Percentiles rank a stretch among this genome's conserved stretches.
Evolutionary conservation across 2,797 vertebrate genomes (phyloP).

Genomic region (Melanotaenia trifasciata): DNA sequence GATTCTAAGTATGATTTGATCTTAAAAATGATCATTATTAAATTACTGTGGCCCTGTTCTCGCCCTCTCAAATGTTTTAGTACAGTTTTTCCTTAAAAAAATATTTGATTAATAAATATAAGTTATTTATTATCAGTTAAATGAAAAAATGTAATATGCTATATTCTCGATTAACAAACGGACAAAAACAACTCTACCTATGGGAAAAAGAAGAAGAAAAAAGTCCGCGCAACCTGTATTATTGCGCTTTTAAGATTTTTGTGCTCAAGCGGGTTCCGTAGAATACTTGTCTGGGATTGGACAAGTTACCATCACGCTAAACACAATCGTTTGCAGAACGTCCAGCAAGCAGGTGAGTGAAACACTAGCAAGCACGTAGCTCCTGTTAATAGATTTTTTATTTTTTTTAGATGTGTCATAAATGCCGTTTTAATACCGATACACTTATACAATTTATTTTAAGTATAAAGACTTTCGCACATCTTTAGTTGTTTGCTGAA

Average conservation of each 20-base stretch:
- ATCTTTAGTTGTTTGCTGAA: background rate
- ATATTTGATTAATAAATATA: no score
- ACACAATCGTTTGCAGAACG: constrained; percentile 40
- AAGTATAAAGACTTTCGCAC: accelerated
- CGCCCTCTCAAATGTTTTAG: no score
- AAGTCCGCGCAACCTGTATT: no score
- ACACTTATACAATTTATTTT: background rate
- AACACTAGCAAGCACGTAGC: background rate
- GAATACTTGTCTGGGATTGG: constrained; percentile 58
- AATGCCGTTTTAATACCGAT: accelerated
- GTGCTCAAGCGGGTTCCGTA: constrained; percentile 64
- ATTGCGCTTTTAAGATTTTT: background rate
- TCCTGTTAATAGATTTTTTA: background rate
- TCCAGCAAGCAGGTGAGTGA: constrained; percentile 50
- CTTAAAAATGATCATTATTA: background rate
- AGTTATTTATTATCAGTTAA: no score
- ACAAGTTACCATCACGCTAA: background rate
- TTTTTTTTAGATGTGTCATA: accelerated
- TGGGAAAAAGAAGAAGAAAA: no score
- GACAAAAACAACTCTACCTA: no score
- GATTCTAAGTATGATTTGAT: background rate
- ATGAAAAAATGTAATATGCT: background rate
- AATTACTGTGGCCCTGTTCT: background rate
- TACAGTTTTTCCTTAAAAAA: no score
- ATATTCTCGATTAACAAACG: background rate